phyloP scores from a whole-genome alignment of 2,888 invertebrate species.

The Apotomis betuletana region DNA sequence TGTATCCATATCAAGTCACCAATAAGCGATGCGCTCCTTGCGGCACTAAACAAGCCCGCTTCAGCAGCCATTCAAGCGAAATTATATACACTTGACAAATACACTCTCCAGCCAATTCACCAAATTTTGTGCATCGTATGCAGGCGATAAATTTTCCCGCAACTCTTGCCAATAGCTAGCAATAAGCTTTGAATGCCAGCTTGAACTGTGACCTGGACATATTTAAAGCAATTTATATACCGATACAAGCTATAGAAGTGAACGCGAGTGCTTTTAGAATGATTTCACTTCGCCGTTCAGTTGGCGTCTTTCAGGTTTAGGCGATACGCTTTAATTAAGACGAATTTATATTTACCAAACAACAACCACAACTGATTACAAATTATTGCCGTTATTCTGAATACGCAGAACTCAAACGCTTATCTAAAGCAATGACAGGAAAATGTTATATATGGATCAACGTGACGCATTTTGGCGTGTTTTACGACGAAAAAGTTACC shows the following conservation, averaged over 20 bases:
- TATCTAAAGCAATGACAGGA: slow-evolving; percentile 26
- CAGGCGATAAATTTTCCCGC: slow-evolving; percentile 61
- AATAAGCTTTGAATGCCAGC: slow-evolving; percentile 56
- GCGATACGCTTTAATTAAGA: slow-evolving; percentile 28
- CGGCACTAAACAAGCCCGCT: slow-evolving; percentile 43
- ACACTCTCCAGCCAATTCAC: slow-evolving; percentile 63
- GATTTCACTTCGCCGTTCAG: slow-evolving; percentile 24
- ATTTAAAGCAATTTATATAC: slow-evolving; percentile 48
- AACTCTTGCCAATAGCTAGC: slow-evolving; percentile 63
- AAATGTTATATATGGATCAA: slow-evolving; percentile 31
- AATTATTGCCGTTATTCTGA: background rate
- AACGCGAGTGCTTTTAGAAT: slow-evolving; percentile 16
- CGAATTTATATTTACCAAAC: slow-evolving; percentile 31
- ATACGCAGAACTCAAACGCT: slow-evolving; percentile 6
- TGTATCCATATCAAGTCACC: slow-evolving; percentile 24
- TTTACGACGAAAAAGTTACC: slow-evolving; percentile 52
- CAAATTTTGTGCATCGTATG: slow-evolving; percentile 63
- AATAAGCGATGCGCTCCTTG: slow-evolving; percentile 37
- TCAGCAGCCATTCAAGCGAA: slow-evolving; percentile 57
- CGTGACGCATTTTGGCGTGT: slow-evolving; percentile 26
- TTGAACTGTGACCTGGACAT: slow-evolving; percentile 51
- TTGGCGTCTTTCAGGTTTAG: slow-evolving; percentile 29
- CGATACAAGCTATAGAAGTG: slow-evolving; percentile 16
- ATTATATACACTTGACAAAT: slow-evolving; percentile 70
- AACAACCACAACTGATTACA: slow-evolving; percentile 10